Conservation (phyloP, 2,113 vertebrate species). For the Notothenia rossii region DNA sequence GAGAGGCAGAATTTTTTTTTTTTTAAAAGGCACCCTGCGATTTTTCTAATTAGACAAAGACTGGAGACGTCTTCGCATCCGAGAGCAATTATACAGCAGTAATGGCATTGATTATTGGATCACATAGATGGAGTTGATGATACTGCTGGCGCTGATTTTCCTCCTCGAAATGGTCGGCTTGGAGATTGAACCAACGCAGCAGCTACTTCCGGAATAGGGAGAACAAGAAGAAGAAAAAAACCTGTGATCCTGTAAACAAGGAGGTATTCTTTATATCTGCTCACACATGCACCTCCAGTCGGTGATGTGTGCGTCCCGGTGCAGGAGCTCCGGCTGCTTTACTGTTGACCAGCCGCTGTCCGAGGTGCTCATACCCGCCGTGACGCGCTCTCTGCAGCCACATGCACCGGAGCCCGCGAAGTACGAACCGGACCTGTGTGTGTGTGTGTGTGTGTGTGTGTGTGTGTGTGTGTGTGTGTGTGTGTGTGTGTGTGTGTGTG, state of each 20-base stretch:
- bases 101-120: slow-evolving; percentile 64
- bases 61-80: slow-evolving; percentile 58
- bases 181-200: slow-evolving; percentile 80
- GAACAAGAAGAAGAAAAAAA: slow-evolving; percentile 9
- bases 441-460: neutral
- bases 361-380: slow-evolving; percentile 80
- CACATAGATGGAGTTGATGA: slow-evolving; percentile 67
- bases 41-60: slow-evolving; percentile 26
- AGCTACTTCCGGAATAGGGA: slow-evolving; percentile 84
- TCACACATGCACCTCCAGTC: slow-evolving; percentile 20
- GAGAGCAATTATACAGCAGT: slow-evolving; percentile 52
- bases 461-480: too few species aligned
- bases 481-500: too few species aligned
- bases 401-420: slow-evolving; percentile 70
- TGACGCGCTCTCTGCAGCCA: slow-evolving; percentile 68
- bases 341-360: slow-evolving; percentile 78
- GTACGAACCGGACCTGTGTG: slow-evolving; percentile 51
- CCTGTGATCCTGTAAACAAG: slow-evolving; percentile 47
- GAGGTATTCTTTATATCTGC: neutral
- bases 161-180: slow-evolving; percentile 84
- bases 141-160: slow-evolving; percentile 62
- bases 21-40: slow-evolving; percentile 37
- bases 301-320: slow-evolving; percentile 16
- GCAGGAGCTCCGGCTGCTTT: slow-evolving; percentile 48
- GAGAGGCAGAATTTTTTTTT: neutral